Base-by-base conservation (phyloP, 2,797 vertebrate genomes). In the Channa striata region DNA sequence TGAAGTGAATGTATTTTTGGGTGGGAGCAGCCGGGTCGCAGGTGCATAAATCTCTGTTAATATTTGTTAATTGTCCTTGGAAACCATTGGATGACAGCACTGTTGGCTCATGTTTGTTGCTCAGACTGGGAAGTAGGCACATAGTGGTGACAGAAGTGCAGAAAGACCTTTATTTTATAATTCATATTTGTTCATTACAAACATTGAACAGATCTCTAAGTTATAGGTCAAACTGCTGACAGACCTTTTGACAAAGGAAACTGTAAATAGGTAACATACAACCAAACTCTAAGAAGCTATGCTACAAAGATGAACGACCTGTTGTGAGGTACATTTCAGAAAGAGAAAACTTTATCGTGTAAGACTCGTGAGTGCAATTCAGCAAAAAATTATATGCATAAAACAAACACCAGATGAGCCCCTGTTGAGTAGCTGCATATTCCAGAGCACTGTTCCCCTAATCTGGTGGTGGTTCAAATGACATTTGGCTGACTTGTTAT, bases 401-500 rank as follows among this genome's bases (percentile, higher is more conserved):
- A 89, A 84, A 66, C 79, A 85, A 87, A 81, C 63, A 68, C 16
- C 63, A 75, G 74, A 89, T 70, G 80, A 87, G 74, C 51, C 78
- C 75, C 81, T 49, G 64, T 46, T 74, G 83, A 82, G 66, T 37
- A 61, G 62, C 68, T 68, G 33, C 65, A 59, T 64, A 69, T 86
- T 82, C 70, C 74, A 78, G 60, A 57, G 60, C 65, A 63, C 42
- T n/a, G 51, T 74, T 78, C 52, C 59, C 33, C 40, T 39, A 71
- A 64, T 74, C 56, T 79, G 76, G 60, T 77, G 72, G 64, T 57
- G 79, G 68, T 80, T 86, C 74, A 78, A 81, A 49, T 80, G 85
- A 86, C 86, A 86, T 80, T 89, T 89, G 83, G 81, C 80, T 80
- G 85, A 85, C 89, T 83, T 86, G 84, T 86, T 80, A 75, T 75